Evolutionary conservation across 2,888 invertebrate species (phyloP), one percentile per base, ranked within the genome.

Genomic region (Pomacea canaliculata): DNA sequence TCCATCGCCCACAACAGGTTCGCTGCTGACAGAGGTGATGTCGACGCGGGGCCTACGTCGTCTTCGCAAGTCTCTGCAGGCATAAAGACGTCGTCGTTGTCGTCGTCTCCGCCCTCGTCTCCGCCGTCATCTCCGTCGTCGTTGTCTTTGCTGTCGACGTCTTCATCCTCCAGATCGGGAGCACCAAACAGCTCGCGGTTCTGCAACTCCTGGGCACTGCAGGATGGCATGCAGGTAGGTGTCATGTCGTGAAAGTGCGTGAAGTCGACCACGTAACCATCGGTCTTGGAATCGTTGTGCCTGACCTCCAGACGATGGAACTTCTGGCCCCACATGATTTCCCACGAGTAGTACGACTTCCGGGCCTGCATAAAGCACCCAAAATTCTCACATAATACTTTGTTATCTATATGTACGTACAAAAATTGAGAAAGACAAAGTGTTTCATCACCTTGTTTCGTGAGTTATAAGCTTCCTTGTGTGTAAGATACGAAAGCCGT

Each of bases 321-420:
- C 71, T 78, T 73, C 49, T 73, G 74, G 0, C 79, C 79, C 79
- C 79, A 80, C 60, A 71, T 63, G 76, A 80, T 80, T 71, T 80
- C 79, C 46, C 60, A 67, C 0, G 79, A 66, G 65, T 80, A 76
- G 62, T 80, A 80, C 4, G 79, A 80, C 65, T 80, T 80, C n/a
- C 79, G 70, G 23, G 79, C 79, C 71, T 74, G 62, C 7, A 49
- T n/a, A 8, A n/a, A 65, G 10, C 10, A 37, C 5, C 37, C 37
- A 5, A 56, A 56, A 56, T 56, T 10, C 16, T 56, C 16, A 0
- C 51, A 56, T 7, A 56, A 4, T 7, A 56, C 2, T 56, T 13
- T 56, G 51, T 56, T 16, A 16, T 10, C 51, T 56, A 16, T 56
- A 56, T 37, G 5, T 37, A 37, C 37, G 4, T 5, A 37, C 0